Evolutionary conservation across 2,797 vertebrate genomes (phyloP), one percentile per base, ranked within the genome.

Genomic region (Enteromius viviparus): DNA sequence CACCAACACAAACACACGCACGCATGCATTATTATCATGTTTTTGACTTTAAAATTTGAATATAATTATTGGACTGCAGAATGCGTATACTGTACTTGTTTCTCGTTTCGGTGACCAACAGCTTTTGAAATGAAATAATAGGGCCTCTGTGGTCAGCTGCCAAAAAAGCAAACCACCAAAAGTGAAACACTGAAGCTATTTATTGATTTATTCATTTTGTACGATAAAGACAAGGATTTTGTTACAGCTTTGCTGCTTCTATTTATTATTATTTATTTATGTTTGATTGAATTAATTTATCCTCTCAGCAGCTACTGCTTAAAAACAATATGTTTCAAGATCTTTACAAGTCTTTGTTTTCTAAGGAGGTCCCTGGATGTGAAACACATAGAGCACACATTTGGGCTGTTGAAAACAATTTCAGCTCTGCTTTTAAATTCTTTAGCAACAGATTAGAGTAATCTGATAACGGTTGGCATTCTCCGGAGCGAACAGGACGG

Each of bases 391-490:
- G 76, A 85, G 80, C 76, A 42, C 76, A 62, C 81, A 82, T 72
- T 76, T 84, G 55, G 60, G 15, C 14, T 49, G 77, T 79, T 83
- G 42, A 81, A 78, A 84, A 51, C 87, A 90, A 91, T 92, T 92
- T 91, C 91, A 91, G 91, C 90, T 89, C 75, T 85, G 84, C 89
- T 89, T 90, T 91, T 91, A 90, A 90, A 91, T 88, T 86, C 90
- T 78, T 88, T 87, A 90, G 91, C 92, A 90, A 89, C 89, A 89
- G 92, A 91, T 90, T 88, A 89, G 87, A 92, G 86, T 90, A 89
- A 93, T 92, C 92, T 92, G 91, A 88, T 86, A 86, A 88, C 89
- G 87, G 81, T 90, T 90, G 90, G 88, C 85, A 85, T 87, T 92
- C 92, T 90, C 90, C 53, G 76, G 82, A 85, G 83, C 84, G 85